Evolutionary conservation across 2,888 invertebrate genomes (phyloP).

Genomic region (Chloroclysta siterata): DNA sequence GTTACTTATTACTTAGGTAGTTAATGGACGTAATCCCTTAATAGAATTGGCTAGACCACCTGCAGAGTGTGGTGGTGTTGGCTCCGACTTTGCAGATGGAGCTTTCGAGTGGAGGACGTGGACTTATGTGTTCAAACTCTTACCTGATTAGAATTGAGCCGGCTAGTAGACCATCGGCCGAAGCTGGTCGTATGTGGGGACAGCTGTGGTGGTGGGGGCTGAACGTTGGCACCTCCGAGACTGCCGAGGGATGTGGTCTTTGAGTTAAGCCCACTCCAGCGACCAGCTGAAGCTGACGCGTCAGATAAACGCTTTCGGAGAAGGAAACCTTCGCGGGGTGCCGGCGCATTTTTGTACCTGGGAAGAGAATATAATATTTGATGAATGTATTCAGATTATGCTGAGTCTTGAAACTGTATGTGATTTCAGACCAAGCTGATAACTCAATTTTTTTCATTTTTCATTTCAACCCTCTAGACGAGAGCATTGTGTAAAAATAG

Average conservation of each 20-base stretch:
- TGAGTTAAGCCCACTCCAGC: slow-evolving; percentile 88
- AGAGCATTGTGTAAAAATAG: too few species aligned
- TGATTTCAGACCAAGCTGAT: too few species aligned
- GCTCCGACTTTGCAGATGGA: too few species aligned
- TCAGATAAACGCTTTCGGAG: slow-evolving; percentile 92
- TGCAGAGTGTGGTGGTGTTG: too few species aligned
- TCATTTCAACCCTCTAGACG: too few species aligned
- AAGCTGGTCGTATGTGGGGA: slow-evolving; percentile 83
- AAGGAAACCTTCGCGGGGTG: slow-evolving; percentile 91
- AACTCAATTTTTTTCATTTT: too few species aligned
- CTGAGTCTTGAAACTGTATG: too few species aligned
- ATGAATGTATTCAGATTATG: background rate
- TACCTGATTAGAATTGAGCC: slow-evolving; percentile 85
- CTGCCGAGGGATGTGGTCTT: slow-evolving; percentile 95
- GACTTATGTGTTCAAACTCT: background rate
- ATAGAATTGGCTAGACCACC: too few species aligned
- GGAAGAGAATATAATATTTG: slow-evolving; percentile 19
- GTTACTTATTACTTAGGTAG: too few species aligned
- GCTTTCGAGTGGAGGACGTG: too few species aligned
- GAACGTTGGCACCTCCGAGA: slow-evolving; percentile 84
- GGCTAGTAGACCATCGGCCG: slow-evolving; percentile 90
- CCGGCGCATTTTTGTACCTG: slow-evolving; percentile 87
- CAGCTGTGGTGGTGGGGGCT: slow-evolving; percentile 84
- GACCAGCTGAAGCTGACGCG: slow-evolving; percentile 85
- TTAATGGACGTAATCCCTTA: too few species aligned